These are phyloP conservation scores for Falco biarmicus DNA, from an alignment of 2,797 vertebrate genomes.

Conservation along the genomic window DNA sequence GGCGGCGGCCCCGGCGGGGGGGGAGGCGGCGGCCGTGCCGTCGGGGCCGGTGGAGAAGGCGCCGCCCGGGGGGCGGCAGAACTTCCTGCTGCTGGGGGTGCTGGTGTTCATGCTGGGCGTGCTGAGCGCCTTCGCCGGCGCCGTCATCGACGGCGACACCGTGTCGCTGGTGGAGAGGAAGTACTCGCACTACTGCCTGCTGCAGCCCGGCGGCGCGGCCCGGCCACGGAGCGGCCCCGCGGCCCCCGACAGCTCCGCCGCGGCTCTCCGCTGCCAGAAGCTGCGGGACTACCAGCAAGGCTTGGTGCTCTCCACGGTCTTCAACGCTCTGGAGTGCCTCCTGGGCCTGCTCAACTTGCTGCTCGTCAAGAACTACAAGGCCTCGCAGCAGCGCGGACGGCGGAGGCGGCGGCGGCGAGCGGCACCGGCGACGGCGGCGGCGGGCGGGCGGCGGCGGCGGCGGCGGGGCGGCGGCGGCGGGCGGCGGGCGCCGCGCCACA, in stretches of 20 bases:
- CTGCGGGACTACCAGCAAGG: slow-evolving; percentile 91
- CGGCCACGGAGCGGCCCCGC: neutral
- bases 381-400: slow-evolving; percentile 80
- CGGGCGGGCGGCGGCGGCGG: slow-evolving; percentile 59
- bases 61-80: slow-evolving; percentile 81
- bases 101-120: slow-evolving; percentile 93
- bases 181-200: slow-evolving; percentile 90
- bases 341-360: slow-evolving; percentile 91
- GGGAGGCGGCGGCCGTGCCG: slow-evolving; percentile 29
- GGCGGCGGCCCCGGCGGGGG: slow-evolving; percentile 70
- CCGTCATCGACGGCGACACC: slow-evolving; percentile 95
- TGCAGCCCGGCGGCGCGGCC: slow-evolving; percentile 53
- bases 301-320: slow-evolving; percentile 90
- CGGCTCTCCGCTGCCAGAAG: slow-evolving; percentile 81
- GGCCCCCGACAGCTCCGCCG: slow-evolving; percentile 15
- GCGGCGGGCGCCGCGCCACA: slow-evolving; percentile 78
- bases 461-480: neutral
- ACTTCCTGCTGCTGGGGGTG: slow-evolving; percentile 91
- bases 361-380: slow-evolving; percentile 89
- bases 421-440: slow-evolving; percentile 64
- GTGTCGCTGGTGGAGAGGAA: slow-evolving; percentile 93
- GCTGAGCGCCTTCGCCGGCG: slow-evolving; percentile 94
- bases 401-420: slow-evolving; percentile 58
- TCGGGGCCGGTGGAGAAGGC: slow-evolving; percentile 64
- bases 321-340: slow-evolving; percentile 92